Evolutionary conservation across 2,797 vertebrate genomes (phyloP).

Genomic region (Sebastes aleutianus): DNA sequence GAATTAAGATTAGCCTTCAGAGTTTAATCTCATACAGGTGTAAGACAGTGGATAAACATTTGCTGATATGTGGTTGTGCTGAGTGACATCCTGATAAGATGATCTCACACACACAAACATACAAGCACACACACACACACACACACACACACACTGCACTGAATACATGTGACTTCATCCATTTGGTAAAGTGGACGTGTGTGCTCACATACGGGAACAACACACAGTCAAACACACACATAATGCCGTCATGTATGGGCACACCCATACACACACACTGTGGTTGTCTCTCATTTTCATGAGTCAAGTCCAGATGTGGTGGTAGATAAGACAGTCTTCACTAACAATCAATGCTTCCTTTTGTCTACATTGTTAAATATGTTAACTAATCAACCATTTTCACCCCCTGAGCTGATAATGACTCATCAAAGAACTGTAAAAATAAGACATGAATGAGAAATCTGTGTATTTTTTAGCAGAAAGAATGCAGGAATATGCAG

Average conservation of each 20-base stretch:
- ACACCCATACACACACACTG: background rate
- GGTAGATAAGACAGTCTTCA: background rate
- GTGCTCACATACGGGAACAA: background rate
- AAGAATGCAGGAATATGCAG: background rate
- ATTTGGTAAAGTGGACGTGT: background rate
- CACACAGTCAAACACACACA: conserved; percentile 5
- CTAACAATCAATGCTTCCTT: background rate
- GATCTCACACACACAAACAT: conserved; percentile 11
- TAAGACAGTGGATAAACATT: conserved; percentile 59
- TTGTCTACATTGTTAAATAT: background rate
- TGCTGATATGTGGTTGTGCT: conserved; percentile 23
- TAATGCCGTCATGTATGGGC: background rate
- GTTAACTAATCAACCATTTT: background rate
- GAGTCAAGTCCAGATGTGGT: background rate
- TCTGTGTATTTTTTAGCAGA: background rate
- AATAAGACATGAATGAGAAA: background rate
- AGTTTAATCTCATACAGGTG: conserved; percentile 68
- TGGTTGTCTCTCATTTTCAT: background rate
- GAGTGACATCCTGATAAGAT: conserved; percentile 29
- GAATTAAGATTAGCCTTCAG: conserved; percentile 62
- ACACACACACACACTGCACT: background rate
- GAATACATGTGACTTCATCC: conserved; percentile 11
- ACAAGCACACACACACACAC: background rate
- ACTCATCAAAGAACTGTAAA: background rate
- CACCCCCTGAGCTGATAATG: background rate